phyloP scores from a whole-genome alignment of 1,140 invertebrate genomes.

The Holcopasites calliopsidis region DNA sequence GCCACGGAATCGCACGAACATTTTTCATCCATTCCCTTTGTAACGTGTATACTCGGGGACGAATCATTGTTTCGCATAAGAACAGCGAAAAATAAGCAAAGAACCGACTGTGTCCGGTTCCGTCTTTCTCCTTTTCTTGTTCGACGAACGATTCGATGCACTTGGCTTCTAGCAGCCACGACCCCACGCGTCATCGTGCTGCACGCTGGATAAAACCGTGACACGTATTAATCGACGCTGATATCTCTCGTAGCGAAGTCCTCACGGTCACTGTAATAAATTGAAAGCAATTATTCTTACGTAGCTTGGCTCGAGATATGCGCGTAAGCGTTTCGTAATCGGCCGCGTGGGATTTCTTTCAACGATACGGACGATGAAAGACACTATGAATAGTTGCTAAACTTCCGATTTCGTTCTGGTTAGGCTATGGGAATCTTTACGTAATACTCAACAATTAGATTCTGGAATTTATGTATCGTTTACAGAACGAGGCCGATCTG shows the following conservation, averaged over 20 bases:
- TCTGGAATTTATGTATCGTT: too few relatives aligned
- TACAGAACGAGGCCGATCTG: not conserved
- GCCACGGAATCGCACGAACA: not conserved
- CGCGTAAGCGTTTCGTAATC: slow-evolving; percentile 14
- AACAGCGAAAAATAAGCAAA: not conserved
- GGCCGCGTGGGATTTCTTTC: not conserved
- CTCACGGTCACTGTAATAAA: slow-evolving; percentile 10
- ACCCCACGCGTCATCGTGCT: slow-evolving; percentile 11
- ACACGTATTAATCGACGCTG: slow-evolving; percentile 37
- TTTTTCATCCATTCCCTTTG: not conserved
- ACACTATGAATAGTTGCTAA: not conserved
- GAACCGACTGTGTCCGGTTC: not conserved
- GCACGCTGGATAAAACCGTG: slow-evolving; percentile 18
- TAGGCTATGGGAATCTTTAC: not conserved
- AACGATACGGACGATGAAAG: not conserved
- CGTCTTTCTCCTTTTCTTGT: too few relatives aligned
- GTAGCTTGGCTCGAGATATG: not conserved
- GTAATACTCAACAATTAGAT: not conserved
- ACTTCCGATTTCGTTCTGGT: not conserved
- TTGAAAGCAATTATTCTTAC: slow-evolving; percentile 30
- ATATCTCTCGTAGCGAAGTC: not conserved
- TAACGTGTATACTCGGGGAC: too few relatives aligned
- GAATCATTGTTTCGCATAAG: too few relatives aligned
- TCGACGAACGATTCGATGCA: slow-evolving; percentile 15
- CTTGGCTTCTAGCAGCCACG: not conserved